These are phyloP conservation scores for Semnornis frantzii DNA, from an alignment of 2,113 vertebrate genomes.

Conservation along the genomic window DNA sequence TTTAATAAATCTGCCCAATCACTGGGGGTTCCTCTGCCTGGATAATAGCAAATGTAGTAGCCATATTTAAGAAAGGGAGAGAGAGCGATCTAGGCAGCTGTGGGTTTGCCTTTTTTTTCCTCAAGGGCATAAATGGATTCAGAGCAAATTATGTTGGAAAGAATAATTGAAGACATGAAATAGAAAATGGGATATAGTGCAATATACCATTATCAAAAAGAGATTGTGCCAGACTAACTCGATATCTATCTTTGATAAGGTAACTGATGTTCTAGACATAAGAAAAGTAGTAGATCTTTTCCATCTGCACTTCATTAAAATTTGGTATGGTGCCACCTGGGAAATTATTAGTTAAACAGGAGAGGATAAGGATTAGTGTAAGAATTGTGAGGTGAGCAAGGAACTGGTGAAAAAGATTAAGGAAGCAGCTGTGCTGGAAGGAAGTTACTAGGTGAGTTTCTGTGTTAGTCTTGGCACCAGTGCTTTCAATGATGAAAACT, in stretches of 20 bases:
- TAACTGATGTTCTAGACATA: slow-evolving; percentile 67
- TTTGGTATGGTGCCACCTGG: slow-evolving; percentile 38
- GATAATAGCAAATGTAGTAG: slow-evolving; percentile 15
- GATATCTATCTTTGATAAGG: slow-evolving; percentile 68
- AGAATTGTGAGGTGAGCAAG: neutral
- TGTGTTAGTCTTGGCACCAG: neutral
- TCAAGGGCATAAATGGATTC: slow-evolving; percentile 61
- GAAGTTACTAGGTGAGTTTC: neutral
- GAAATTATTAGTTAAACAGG: slow-evolving; percentile 66
- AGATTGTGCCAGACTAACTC: slow-evolving; percentile 60
- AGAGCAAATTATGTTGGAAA: slow-evolving; percentile 66
- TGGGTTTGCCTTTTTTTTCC: slow-evolving; percentile 40
- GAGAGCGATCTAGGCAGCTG: slow-evolving; percentile 10
- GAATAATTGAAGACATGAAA: slow-evolving; percentile 69
- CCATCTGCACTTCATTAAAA: slow-evolving; percentile 61
- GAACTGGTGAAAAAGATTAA: neutral
- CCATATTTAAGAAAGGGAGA: slow-evolving; percentile 40
- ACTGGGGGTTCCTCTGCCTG: slow-evolving; percentile 16
- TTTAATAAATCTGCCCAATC: slow-evolving; percentile 43
- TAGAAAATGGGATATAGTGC: slow-evolving; percentile 65
- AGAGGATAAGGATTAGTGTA: slow-evolving; percentile 26
- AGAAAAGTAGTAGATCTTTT: slow-evolving; percentile 58
- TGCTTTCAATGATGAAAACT: neutral
- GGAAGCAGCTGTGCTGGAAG: neutral
- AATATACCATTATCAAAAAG: slow-evolving; percentile 63